Evolutionary conservation across 2,113 vertebrate genomes (phyloP).

Genomic region (Bambusicola thoracicus): DNA sequence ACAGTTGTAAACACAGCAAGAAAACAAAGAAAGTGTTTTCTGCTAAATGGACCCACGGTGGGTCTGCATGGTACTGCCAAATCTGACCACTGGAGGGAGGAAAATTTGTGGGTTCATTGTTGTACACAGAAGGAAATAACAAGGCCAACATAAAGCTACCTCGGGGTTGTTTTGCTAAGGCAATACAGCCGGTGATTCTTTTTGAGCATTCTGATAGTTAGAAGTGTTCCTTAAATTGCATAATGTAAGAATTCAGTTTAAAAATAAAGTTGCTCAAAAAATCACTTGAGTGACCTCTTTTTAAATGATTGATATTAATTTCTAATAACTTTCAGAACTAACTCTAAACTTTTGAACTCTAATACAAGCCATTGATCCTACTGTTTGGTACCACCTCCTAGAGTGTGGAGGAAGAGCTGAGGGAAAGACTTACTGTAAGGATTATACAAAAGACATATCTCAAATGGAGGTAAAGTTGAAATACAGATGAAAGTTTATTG

Average conservation of each 20-base stretch:
- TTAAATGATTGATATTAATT: not conserved
- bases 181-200: not conserved
- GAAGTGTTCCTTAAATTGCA: not conserved
- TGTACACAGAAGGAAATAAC: not conserved
- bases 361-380: not conserved
- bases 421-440: not conserved
- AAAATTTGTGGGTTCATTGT: not conserved
- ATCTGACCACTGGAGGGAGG: not conserved
- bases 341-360: not conserved
- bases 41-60: fast-evolving
- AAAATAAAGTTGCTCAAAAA: not conserved
- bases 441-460: not conserved
- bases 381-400: not conserved
- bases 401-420: not conserved
- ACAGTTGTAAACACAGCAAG: not conserved
- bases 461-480: slow-evolving; percentile 1
- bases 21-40: not conserved
- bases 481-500: not conserved
- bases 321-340: not conserved
- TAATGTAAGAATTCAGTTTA: not conserved
- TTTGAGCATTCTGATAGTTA: not conserved
- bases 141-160: not conserved
- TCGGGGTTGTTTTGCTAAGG: not conserved
- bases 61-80: not conserved
- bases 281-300: fast-evolving